A percentile compares a stretch with the other conserved stretches of the same genome.
These are phyloP conservation scores for Luperina nickerlii DNA, from an alignment of 2,888 invertebrate species.

Conservation along the genomic window DNA sequence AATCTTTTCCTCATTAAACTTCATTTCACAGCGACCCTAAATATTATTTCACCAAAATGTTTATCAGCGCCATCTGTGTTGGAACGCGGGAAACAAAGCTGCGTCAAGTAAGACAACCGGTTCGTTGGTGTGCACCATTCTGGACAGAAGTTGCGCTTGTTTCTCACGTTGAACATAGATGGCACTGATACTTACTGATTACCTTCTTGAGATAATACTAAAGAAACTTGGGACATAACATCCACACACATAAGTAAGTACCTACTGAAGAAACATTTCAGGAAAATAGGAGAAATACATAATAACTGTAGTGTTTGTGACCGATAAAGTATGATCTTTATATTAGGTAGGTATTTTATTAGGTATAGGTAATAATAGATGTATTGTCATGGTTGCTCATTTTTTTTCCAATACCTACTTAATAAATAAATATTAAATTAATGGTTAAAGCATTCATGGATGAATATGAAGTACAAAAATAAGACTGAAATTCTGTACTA, in stretches of 20 bases:
- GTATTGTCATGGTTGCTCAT: not conserved
- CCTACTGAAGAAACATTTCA: not conserved
- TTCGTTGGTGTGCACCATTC: slow-evolving; percentile 6
- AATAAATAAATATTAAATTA: not conserved
- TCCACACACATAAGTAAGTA: not conserved
- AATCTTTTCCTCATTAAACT: not conserved
- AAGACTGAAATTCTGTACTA: not conserved
- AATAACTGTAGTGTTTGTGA: not conserved
- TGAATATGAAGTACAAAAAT: not conserved
- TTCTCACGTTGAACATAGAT: slow-evolving; percentile 68
- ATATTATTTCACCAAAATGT: not conserved
- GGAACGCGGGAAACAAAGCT: slow-evolving; percentile 56
- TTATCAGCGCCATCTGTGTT: slow-evolving; percentile 64
- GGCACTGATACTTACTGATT: slow-evolving; percentile 67
- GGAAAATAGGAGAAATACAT: not conserved
- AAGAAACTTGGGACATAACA: not conserved
- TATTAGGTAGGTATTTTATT: not conserved
- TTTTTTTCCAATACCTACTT: too few relatives aligned
- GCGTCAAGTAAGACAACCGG: slow-evolving; percentile 7
- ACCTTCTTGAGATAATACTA: not conserved
- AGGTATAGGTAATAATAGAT: not conserved
- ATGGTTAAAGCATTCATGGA: not conserved
- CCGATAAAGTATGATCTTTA: not conserved
- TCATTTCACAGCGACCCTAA: not conserved
- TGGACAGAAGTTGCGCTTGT: slow-evolving; percentile 30